Evolutionary conservation across 2,888 invertebrate species (phyloP), one percentile per base, ranked within the genome.

Genomic region (Limnephilus auricula): DNA sequence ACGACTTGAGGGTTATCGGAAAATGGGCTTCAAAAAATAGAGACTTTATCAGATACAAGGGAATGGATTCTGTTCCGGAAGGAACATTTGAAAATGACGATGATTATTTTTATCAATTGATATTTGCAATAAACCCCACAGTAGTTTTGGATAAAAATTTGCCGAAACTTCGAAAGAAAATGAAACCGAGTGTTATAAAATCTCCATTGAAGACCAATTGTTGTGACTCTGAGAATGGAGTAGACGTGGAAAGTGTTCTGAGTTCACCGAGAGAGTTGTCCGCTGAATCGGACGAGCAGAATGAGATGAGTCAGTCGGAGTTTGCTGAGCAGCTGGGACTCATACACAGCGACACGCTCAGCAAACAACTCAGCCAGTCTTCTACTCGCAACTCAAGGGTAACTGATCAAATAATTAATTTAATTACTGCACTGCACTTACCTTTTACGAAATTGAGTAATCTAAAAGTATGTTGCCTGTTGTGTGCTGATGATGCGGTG

Each of bases 291-390:
- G 18, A 86, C 0, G 45, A 31, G 50, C 89, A 79, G 45, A 92
- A 82, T 91, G 86, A 88, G 45, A 90, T 92, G 87, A 92, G 84
- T 87, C 90, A 92, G 85, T 91, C 91, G 45, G 92, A 92, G 79
- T 92, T 92, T 90, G 92, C 82, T 13, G 87, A 90, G 80, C 78
- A 89, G 30, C 80, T 92, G n/a, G 92, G 92, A 4, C 79, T 92
- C 25, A 79, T 91, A 45, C 92, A 91, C 13, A 87, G 87, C 2
- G 25, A 50, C 18, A 31, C 65, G 15, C 40, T 83, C 45, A 50
- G 13, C 25, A 32, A 32, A 40, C 31, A 88, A 6, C 78, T 31
- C 31, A 34, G 13, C 5, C 32, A 45, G 34, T 32, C 78, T 32
- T 34, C 78, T 34, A 79, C n/a, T 34, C 25, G 78, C 31, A 87